A percentile compares a stretch with the other conserved stretches of the same genome.
Conservation (phyloP, 2,888 invertebrate species). For the Pycnomerus fuliginosus region DNA sequence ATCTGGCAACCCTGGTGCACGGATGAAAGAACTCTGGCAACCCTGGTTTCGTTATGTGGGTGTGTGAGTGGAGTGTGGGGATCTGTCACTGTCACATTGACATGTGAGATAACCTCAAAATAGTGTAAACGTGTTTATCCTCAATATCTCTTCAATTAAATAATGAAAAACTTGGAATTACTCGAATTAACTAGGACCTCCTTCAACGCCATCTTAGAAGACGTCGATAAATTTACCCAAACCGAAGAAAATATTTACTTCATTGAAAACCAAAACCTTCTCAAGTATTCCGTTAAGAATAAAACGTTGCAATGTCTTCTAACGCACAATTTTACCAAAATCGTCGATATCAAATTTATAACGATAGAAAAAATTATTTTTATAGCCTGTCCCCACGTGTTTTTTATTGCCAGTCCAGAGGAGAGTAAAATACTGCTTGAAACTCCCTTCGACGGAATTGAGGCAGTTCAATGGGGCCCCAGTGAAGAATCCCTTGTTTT, state of each 20-base stretch:
- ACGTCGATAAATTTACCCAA: conserved; percentile 3
- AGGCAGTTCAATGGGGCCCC: conserved; percentile 12
- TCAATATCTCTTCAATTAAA: conserved; percentile 1
- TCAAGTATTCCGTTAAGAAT: conserved; percentile 1
- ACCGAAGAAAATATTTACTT: conserved; percentile 7
- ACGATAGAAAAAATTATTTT: conserved; percentile 11
- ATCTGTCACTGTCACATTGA: too few species aligned
- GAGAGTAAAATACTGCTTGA: background rate
- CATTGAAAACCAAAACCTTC: conserved; percentile 2
- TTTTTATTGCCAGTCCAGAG: conserved; percentile 1
- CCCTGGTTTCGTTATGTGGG: too few species aligned
- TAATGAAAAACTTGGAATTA: conserved; percentile 18
- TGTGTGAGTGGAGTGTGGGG: too few species aligned
- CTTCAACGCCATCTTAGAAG: background rate
- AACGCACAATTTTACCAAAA: conserved; percentile 2
- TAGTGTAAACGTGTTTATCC: background rate
- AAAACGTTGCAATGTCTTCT: background rate
- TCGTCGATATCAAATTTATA: conserved; percentile 4
- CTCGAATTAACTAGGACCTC: conserved; percentile 2
- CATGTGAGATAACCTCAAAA: background rate
- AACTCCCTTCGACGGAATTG: conserved; percentile 4
- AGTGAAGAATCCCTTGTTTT: conserved; percentile 11
- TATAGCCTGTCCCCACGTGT: background rate
- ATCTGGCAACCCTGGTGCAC: too few species aligned
- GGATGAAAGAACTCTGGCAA: too few species aligned